Evolutionary conservation across 2,113 vertebrate genomes (phyloP).

Genomic region (Antennarius striatus): DNA sequence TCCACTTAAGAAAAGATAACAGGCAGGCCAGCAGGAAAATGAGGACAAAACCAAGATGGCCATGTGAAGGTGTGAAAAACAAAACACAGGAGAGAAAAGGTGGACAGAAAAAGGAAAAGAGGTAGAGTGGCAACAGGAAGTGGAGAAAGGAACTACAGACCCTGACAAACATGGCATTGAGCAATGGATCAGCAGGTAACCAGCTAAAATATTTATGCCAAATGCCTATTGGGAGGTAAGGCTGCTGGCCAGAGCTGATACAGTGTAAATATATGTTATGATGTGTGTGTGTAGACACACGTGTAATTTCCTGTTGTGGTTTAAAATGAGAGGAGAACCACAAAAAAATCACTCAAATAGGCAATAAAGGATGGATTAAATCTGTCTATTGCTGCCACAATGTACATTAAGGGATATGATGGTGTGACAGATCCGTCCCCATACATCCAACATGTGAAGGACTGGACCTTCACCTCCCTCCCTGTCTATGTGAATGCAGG

Average conservation of each 20-base stretch:
- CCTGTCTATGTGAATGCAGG: background rate
- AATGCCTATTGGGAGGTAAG: slow-evolving; percentile 31
- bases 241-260: slow-evolving; percentile 14
- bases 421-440: background rate
- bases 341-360: background rate
- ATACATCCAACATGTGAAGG: background rate
- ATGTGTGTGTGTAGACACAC: background rate
- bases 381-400: slow-evolving; percentile 9
- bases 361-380: slow-evolving; percentile 21
- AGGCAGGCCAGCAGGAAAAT: background rate
- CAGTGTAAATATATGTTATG: background rate
- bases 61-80: background rate
- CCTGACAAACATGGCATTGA: slow-evolving; percentile 30
- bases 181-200: slow-evolving; percentile 21
- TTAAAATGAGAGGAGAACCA: background rate
- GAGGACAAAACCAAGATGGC: background rate
- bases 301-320: slow-evolving; percentile 15
- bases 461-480: background rate
- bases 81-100: background rate
- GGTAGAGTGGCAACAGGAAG: background rate
- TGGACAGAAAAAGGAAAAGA: background rate
- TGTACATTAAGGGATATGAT: too few relatives aligned
- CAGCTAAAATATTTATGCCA: slow-evolving; percentile 57
- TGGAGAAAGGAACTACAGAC: background rate
- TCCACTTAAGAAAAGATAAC: background rate